Conservation (phyloP, 2,113 vertebrate species). For the Parotia lawesii region DNA sequence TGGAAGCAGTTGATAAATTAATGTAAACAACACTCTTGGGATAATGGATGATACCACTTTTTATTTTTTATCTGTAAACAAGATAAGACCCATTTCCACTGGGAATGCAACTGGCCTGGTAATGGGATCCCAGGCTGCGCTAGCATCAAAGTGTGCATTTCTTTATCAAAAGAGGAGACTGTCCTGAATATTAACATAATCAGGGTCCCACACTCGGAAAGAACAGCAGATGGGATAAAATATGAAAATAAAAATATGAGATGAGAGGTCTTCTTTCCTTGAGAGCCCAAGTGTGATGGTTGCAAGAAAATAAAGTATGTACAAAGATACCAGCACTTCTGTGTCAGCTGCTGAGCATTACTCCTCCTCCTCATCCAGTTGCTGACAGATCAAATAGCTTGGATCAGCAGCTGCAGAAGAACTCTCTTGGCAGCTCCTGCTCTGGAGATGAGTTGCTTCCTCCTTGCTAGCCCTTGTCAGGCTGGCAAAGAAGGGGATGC, state of each 20-base stretch:
- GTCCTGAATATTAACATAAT: background rate
- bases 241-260: background rate
- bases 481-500: background rate
- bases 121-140: background rate
- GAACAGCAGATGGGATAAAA: background rate
- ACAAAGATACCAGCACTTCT: background rate
- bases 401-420: background rate
- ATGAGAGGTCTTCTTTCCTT: background rate
- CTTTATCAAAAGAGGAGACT: background rate
- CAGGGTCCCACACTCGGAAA: background rate
- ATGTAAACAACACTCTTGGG: conserved; percentile 74
- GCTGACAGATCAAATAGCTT: background rate
- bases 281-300: background rate
- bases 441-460: accelerated
- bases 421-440: background rate
- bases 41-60: conserved; percentile 63
- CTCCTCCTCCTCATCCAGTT: background rate
- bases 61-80: conserved; percentile 78
- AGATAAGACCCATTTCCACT: conserved; percentile 43
- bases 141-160: conserved; percentile 14
- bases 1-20: conserved; percentile 74
- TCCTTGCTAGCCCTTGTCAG: background rate
- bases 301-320: background rate
- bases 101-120: conserved; percentile 3
- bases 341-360: background rate